Evolutionary conservation across 2,113 vertebrate genomes (phyloP).

Genomic region (Bubo blakistoni): DNA sequence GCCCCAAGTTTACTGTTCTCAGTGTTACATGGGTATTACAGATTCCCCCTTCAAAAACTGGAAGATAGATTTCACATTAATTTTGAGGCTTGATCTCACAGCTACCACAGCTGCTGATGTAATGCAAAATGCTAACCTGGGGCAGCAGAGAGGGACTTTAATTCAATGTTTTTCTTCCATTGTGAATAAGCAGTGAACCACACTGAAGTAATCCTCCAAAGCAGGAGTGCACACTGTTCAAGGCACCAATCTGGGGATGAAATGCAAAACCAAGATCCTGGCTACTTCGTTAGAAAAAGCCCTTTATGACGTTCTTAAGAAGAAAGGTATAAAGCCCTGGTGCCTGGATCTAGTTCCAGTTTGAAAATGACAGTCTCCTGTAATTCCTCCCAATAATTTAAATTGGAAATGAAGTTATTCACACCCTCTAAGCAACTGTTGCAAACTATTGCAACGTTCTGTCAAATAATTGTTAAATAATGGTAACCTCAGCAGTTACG

Average conservation of each 20-base stretch:
- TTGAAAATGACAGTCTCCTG: not conserved
- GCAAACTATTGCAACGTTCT: not conserved
- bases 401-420: slow-evolving; percentile 28
- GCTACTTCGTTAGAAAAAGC: not conserved
- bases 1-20: slow-evolving; percentile 17
- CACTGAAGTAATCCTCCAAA: slow-evolving; percentile 37
- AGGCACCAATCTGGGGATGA: slow-evolving; percentile 31
- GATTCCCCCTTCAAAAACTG: not conserved
- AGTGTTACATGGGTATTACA: slow-evolving; percentile 20
- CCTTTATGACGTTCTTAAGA: slow-evolving; percentile 1
- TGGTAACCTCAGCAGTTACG: slow-evolving; percentile 6
- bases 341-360: slow-evolving; percentile 3
- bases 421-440: slow-evolving; percentile 20
- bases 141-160: slow-evolving; percentile 32
- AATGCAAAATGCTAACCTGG: slow-evolving; percentile 45
- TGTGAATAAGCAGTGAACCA: slow-evolving; percentile 53
- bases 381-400: slow-evolving; percentile 24
- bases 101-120: slow-evolving; percentile 43
- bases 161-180: not conserved
- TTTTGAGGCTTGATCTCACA: slow-evolving; percentile 32
- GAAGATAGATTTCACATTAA: slow-evolving; percentile 33
- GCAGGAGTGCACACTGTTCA: not conserved
- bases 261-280: slow-evolving; percentile 31
- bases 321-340: not conserved
- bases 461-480: slow-evolving; percentile 38